Evolutionary conservation across 2,888 invertebrate genomes (phyloP), one percentile per base, ranked within the genome.

Genomic region (Didymodactylos carnosus): DNA sequence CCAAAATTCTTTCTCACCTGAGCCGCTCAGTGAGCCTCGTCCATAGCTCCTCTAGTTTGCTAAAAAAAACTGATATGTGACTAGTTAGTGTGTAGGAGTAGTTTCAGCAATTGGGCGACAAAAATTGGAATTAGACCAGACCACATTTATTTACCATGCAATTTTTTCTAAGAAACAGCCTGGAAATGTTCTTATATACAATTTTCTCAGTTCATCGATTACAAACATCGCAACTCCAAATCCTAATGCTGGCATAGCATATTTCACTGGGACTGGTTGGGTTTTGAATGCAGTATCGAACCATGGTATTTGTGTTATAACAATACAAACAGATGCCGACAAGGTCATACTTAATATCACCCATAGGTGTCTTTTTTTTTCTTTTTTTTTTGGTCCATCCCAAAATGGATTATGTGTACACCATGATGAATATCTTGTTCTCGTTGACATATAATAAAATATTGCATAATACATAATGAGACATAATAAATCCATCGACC

Each of bases 401-500:
- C 51, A 51, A 49, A 72, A 39, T 16, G 72, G 72, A 69, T 43
- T 27, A 6, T 69, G 69, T 43, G 43, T 69, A 43, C 69, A 72
- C 39, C 69, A 72, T 23, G 72, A 69, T 72, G 43, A 23, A 43
- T 46, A 53, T 46, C 43, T 43, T 27, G 72, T 72, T 27, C 69
- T 11, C 25, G 69, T 72, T 13, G 41, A 69, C 35, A 69, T 46
- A 72, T 46, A 46, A 46, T 72, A 69, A 72, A 72, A n/a, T 35
- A 23, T 39, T 72, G 72, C 72, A 72, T 72, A 16, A 72, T 16
- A 35, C 62, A 62, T 35, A 72, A 72, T 43, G 62, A 43, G 23
- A 35, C 72, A 69, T 62, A 72, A n/a, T 49, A 49, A 49, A 72
- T 43, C n/a, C 69, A 72, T 46, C 69, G 72, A 23, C 72, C 72